Evolutionary conservation across 2,797 vertebrate species (phyloP), one percentile per base, ranked within the genome.

Genomic region (Neoniphon sammara): DNA sequence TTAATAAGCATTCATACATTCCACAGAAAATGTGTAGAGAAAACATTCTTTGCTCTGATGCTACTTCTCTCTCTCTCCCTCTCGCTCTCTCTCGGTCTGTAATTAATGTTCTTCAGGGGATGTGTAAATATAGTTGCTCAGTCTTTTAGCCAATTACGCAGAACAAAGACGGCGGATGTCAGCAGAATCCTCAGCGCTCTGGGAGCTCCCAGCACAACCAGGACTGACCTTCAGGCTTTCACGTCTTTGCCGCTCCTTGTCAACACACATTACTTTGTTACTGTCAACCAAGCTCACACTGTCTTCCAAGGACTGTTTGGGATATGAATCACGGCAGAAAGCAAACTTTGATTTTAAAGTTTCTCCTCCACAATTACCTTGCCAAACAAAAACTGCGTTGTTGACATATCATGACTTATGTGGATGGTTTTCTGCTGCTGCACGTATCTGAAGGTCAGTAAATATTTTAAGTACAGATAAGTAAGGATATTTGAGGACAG

Each of bases 91-190:
- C 86, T 85, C 85, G 63, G 80, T 80, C 86, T 88, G 90, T 93
- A 93, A 93, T 93, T 92, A 92, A 92, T 92, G 91, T 92, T 93
- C 90, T 93, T 92, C 23, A 23, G 89, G 87, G 90, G 87, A 90
- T 88, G 91, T 90, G 90, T 92, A 93, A 93, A 93, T 92, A 93
- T 92, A 91, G 91, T 90, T 90, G 89, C 91, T 91, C 87, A 76
- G 91, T 93, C 91, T 92, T 92, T 91, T 92, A 93, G 90, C 91
- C 92, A 93, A 92, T 92, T 93, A 93, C 83, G 68, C 87, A 89
- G 91, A 92, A 92, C 91, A 93, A 92, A 93, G 91, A 92, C 73
- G 84, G 89, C 67, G 86, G 90, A 91, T 92, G 91, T 93, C 92
- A 93, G 91, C 92, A 93, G 85, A 93, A 92, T 91, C 83, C 82